phyloP scores from a whole-genome alignment of 2,797 vertebrate species.

The Premnoplex brunnescens region DNA sequence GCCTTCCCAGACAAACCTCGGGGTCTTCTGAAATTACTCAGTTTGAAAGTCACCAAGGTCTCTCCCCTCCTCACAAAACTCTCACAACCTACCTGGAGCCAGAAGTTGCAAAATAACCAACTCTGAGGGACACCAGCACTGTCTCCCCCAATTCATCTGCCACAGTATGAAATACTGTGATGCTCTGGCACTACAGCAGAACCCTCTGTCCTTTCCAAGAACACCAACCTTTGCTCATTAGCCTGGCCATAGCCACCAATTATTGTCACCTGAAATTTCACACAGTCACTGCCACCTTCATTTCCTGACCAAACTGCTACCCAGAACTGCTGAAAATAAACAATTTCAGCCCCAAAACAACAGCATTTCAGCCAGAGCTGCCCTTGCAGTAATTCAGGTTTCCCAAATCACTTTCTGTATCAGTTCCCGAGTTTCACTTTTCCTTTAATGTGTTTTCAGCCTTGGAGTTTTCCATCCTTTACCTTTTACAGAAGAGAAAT shows the following conservation, averaged over 20 bases:
- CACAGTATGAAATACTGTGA: neutral
- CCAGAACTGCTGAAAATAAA: fast-evolving
- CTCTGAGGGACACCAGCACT: neutral
- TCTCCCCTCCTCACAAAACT: neutral
- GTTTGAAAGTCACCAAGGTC: neutral
- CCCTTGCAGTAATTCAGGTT: fast-evolving
- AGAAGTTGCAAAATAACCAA: fast-evolving
- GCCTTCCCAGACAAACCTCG: neutral
- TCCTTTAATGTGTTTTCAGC: neutral
- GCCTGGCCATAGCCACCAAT: neutral
- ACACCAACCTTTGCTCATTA: fast-evolving
- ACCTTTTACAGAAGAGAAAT: neutral
- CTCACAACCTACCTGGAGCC: neutral
- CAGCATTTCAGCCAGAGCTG: no score
- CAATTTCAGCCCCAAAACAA: neutral
- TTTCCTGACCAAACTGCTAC: neutral
- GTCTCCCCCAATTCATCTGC: neutral
- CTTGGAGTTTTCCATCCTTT: neutral
- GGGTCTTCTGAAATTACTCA: neutral
- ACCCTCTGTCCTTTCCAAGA: fast-evolving
- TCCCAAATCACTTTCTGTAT: neutral
- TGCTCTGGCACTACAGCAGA: fast-evolving
- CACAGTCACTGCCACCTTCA: neutral
- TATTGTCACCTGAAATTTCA: neutral
- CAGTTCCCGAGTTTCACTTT: neutral